Conservation (phyloP, 2,797 vertebrate species). For the Salmo trutta region DNA sequence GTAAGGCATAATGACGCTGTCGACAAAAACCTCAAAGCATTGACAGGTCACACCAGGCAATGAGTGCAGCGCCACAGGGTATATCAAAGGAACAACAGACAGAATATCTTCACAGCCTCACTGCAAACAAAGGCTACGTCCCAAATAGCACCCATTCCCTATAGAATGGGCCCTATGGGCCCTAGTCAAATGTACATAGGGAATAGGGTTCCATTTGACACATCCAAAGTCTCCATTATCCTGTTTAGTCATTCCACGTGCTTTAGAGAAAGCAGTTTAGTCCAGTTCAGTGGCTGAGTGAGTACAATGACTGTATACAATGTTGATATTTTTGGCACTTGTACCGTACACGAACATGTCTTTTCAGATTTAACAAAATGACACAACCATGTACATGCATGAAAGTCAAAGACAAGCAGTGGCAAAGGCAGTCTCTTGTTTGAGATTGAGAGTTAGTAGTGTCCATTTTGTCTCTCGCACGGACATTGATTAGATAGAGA, state of each 20-base stretch:
- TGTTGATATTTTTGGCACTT: conserved; percentile 79
- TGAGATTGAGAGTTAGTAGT: conserved; percentile 44
- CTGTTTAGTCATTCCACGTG: conserved; percentile 53
- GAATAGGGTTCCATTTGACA: conserved; percentile 20
- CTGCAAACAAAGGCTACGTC: conserved; percentile 59
- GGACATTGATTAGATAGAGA: conserved; percentile 64
- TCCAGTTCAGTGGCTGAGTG: conserved; percentile 33
- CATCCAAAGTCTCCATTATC: conserved; percentile 4
- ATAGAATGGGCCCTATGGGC: too few relatives aligned
- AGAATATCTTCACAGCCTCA: conserved; percentile 69
- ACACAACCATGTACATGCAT: conserved; percentile 84
- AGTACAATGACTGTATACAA: conserved; percentile 18
- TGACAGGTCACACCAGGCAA: conserved; percentile 59
- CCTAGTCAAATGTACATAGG: too few relatives aligned
- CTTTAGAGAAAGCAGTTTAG: conserved; percentile 67
- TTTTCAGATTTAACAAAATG: conserved; percentile 73
- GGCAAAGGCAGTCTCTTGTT: conserved; percentile 76
- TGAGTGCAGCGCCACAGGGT: conserved; percentile 60
- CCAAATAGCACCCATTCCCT: too few relatives aligned
- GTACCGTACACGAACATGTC: conserved; percentile 81
- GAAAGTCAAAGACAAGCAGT: conserved; percentile 78
- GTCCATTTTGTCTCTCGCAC: conserved; percentile 56
- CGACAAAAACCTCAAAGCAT: conserved; percentile 61
- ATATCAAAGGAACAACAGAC: conserved; percentile 58
- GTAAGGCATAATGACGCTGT: conserved; percentile 71